A percentile compares a stretch with the other conserved stretches of the same genome.
Evolutionary conservation across 2,797 vertebrate species (phyloP).

Genomic region (Tamandua tetradactyla): DNA sequence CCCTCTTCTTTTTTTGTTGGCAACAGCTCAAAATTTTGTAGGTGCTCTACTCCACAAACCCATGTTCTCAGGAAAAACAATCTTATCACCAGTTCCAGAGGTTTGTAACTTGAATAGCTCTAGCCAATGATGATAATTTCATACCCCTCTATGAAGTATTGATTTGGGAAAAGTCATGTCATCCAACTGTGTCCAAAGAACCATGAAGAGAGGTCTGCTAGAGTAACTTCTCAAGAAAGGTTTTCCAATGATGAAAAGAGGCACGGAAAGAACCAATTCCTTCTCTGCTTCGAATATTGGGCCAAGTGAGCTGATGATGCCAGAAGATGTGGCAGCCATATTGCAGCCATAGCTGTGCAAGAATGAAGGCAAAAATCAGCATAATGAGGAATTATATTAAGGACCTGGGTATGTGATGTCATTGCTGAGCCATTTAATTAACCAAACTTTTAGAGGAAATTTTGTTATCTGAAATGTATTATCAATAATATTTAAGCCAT

Average conservation of each 20-base stretch:
- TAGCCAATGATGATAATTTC: neutral
- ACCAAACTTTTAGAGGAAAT: too few relatives aligned
- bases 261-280: too few relatives aligned
- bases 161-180: neutral
- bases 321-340: too few relatives aligned
- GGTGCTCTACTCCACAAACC: neutral
- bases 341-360: too few relatives aligned
- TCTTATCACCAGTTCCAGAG: neutral
- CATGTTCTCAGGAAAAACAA: neutral
- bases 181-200: neutral
- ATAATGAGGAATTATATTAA: too few relatives aligned
- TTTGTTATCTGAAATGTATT: conserved; percentile 43
- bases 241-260: too few relatives aligned
- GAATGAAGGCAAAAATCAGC: too few relatives aligned
- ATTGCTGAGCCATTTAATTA: too few relatives aligned
- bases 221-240: too few relatives aligned
- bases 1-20: neutral
- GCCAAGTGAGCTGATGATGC: too few relatives aligned
- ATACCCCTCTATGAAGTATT: conserved; percentile 15
- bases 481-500: neutral
- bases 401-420: too few relatives aligned
- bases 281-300: too few relatives aligned
- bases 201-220: neutral
- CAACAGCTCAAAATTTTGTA: neutral
- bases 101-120: neutral